A percentile compares a stretch with the other conserved stretches of the same genome.
Evolutionary conservation across 1,140 invertebrate genomes (phyloP).

Genomic region (Hyposmocoma kahamanoa): DNA sequence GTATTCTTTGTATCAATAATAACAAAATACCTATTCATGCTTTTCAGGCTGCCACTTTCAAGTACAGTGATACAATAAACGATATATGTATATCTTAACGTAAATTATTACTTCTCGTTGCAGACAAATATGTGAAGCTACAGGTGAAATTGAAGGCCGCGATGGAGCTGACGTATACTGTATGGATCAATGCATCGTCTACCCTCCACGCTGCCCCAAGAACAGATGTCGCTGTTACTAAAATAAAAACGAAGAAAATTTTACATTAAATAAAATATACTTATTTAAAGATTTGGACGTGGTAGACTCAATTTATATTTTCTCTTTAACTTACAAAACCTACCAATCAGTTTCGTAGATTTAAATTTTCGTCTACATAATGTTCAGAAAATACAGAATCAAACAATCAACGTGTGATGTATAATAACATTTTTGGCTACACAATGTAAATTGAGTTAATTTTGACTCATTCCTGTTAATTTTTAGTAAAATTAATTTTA

Average conservation of each 20-base stretch:
- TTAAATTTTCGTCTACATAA: neutral
- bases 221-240: constrained; percentile 83
- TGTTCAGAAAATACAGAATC: neutral
- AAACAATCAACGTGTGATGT: neutral
- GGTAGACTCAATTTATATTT: neutral
- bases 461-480: neutral
- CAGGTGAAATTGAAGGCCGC: constrained; percentile 81
- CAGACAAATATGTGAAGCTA: constrained; percentile 84
- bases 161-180: constrained; percentile 87
- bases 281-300: neutral
- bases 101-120: constrained; percentile 29
- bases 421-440: neutral
- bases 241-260: neutral
- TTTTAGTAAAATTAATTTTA: neutral
- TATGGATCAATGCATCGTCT: constrained; percentile 86
- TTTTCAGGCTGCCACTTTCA: no score
- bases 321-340: neutral
- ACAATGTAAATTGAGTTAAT: neutral
- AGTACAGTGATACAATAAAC: no score
- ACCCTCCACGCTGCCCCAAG: constrained; percentile 80
- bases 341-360: neutral
- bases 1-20: no score
- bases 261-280: neutral
- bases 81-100: no score
- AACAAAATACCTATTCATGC: no score